Base-by-base conservation (phyloP, 1,140 invertebrate genomes). In the Hycleus cichorii region DNA sequence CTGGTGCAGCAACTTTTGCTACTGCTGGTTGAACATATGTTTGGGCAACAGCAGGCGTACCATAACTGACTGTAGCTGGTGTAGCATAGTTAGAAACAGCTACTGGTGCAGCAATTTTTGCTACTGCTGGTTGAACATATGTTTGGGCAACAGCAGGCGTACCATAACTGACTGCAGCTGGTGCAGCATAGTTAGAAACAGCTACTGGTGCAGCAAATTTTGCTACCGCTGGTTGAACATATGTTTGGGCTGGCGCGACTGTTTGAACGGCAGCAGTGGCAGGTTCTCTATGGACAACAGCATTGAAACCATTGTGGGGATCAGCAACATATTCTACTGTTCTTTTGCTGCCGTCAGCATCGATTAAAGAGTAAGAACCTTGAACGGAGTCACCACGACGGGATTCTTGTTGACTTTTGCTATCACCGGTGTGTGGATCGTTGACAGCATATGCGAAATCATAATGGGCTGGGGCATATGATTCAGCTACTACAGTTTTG, bases 241-340 rank as follows among this genome's bases (percentile, higher is more conserved):
- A 12, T 12, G 12, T 12, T 12, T 12, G 12, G 12, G 12, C 12
- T 38, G 56, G 56, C 38, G 56, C 47, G 48, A 64, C 59, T 3
- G 64, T 60, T 47, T 60, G 54, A 47, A 60, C 62, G n/a, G 65
- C 60, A 6, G 62, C 56, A 24, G 58, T 58, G 4, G 67, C 64
- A 5, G 73, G 67, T 59, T 74, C 72, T 47, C 71, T 74, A 62
- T 74, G 72, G 2, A 77, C 76, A 4, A 77, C 70, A 11, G 75
- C 75, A 65, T 77, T 76, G 63, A 77, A 76, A 63, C 71, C 75
- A 57, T 76, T 73, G 24, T 72, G 58, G 75, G 74, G 71, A 62
- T 79, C 76, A 62, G 77, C 76, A 24, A 76, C 74, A 65, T 80
- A 80, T 63, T 76, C 69, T 32, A 79, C 77, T 32, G 75, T 78